A percentile compares a stretch with the other conserved stretches of the same genome.
These are phyloP conservation scores for Caenorhabditis sp. DNA, from an alignment of 2,888 invertebrate species.

Conservation along the genomic window DNA sequence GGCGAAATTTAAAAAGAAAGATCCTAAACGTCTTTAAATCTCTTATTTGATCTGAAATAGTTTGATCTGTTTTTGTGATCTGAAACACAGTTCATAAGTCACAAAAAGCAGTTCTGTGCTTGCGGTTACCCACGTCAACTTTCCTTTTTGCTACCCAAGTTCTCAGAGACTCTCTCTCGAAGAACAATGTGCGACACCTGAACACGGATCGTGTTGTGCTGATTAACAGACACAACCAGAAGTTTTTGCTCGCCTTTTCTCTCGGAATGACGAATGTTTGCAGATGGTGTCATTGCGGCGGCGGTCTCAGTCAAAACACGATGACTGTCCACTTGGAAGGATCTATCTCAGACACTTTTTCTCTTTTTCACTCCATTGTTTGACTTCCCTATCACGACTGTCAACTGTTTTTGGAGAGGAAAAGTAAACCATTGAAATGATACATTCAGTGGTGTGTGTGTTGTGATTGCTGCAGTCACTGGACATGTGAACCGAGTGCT, in stretches of 20 bases:
- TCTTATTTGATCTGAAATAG: too few relatives aligned
- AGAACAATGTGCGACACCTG: background rate
- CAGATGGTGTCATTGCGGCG: slow-evolving; percentile 6
- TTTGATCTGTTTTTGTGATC: too few relatives aligned
- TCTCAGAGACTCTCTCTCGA: background rate
- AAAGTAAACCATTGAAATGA: slow-evolving; percentile 10
- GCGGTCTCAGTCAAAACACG: slow-evolving; percentile 5
- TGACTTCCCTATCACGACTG: slow-evolving; percentile 59
- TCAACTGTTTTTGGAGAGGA: slow-evolving; percentile 21
- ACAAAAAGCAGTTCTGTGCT: too few relatives aligned
- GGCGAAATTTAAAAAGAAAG: too few relatives aligned
- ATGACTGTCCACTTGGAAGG: slow-evolving; percentile 5
- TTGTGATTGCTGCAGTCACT: background rate
- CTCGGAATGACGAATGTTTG: slow-evolving; percentile 17
- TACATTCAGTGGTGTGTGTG: background rate
- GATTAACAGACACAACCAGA: slow-evolving; percentile 2
- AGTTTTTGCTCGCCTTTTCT: slow-evolving; percentile 1
- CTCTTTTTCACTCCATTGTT: slow-evolving; percentile 21
- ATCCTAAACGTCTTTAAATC: too few relatives aligned
- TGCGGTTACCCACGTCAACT: too few relatives aligned
- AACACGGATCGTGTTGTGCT: background rate
- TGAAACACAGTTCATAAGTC: too few relatives aligned
- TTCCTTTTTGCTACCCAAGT: too few relatives aligned
- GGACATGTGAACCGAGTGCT: background rate
- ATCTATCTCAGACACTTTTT: slow-evolving; percentile 10